A percentile compares a stretch with the other conserved stretches of the same genome.
These are phyloP conservation scores for Bungarus multicinctus DNA, from an alignment of 2,113 vertebrate species.

Conservation along the genomic window DNA sequence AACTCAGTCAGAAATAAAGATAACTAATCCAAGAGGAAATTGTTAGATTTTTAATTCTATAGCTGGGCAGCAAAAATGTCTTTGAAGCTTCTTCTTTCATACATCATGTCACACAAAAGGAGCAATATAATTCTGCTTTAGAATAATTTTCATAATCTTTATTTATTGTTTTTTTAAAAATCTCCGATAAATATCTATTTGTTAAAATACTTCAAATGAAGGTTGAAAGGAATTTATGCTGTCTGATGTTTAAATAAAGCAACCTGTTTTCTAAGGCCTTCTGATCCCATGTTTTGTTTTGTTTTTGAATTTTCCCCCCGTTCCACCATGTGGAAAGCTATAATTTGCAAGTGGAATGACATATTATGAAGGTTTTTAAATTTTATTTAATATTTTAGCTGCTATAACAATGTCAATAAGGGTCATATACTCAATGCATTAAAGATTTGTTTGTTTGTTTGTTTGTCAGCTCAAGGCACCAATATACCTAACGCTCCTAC, in stretches of 20 bases:
- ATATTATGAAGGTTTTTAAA: background rate
- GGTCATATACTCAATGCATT: background rate
- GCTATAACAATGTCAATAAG: background rate
- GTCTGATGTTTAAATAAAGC: slow-evolving; percentile 16
- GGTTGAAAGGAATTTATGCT: background rate
- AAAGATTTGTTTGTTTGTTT: background rate
- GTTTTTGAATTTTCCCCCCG: background rate
- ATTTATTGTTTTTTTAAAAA: background rate
- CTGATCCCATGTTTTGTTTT: background rate
- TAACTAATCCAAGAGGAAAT: background rate
- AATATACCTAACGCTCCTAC: background rate
- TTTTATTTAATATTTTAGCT: background rate
- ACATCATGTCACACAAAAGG: background rate
- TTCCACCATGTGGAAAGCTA: background rate
- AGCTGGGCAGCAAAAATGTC: background rate
- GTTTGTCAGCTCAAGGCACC: background rate
- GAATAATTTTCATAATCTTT: slow-evolving; percentile 8
- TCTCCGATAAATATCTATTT: background rate
- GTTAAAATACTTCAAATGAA: slow-evolving; percentile 13
- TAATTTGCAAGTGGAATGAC: rapidly evolving
- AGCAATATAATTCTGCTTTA: background rate
- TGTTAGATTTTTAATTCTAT: background rate
- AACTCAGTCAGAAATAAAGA: background rate
- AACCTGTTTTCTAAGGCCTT: background rate
- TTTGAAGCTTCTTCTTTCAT: background rate